A percentile compares a stretch with the other conserved stretches of the same genome.
Conservation (phyloP, 2,888 invertebrate species). For the Epinotia nisella region DNA sequence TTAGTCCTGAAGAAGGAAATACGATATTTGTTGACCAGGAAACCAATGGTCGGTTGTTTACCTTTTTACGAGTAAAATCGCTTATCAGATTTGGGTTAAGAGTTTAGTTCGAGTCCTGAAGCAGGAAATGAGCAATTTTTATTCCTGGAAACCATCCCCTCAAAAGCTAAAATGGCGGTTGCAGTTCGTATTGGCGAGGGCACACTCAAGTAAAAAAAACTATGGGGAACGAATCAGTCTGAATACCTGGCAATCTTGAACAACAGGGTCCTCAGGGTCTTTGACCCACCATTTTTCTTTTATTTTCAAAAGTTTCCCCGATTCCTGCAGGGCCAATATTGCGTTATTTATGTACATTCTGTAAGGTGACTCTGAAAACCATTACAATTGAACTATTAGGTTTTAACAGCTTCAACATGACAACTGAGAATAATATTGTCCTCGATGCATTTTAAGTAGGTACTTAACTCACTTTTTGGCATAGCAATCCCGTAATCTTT, state of each 20-base stretch:
- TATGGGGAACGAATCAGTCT: not conserved
- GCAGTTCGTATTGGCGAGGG: too few species aligned
- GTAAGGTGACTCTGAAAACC: conserved; percentile 87
- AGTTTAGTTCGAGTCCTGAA: too few species aligned
- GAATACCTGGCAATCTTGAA: conserved; percentile 67
- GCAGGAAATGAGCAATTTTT: too few species aligned
- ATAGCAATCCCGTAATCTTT: conserved; percentile 93
- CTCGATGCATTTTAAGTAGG: too few species aligned
- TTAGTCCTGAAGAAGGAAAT: not conserved
- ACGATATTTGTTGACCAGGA: not conserved
- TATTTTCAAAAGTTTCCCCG: conserved; percentile 89
- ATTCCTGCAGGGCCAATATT: conserved; percentile 94
- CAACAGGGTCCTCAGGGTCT: conserved; percentile 84
- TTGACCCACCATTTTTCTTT: conserved; percentile 97
- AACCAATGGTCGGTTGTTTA: too few species aligned
- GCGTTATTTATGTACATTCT: conserved; percentile 91
- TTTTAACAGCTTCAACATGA: too few species aligned
- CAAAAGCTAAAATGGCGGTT: too few species aligned
- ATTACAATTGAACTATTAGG: not conserved
- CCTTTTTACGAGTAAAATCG: too few species aligned
- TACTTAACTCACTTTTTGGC: conserved; percentile 89
- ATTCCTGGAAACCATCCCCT: too few species aligned
- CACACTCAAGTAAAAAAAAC: not conserved
- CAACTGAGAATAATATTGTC: too few species aligned
- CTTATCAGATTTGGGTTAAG: too few species aligned